phyloP scores from a whole-genome alignment of 2,797 vertebrate species.

The Melanotaenia parkinsoni region DNA sequence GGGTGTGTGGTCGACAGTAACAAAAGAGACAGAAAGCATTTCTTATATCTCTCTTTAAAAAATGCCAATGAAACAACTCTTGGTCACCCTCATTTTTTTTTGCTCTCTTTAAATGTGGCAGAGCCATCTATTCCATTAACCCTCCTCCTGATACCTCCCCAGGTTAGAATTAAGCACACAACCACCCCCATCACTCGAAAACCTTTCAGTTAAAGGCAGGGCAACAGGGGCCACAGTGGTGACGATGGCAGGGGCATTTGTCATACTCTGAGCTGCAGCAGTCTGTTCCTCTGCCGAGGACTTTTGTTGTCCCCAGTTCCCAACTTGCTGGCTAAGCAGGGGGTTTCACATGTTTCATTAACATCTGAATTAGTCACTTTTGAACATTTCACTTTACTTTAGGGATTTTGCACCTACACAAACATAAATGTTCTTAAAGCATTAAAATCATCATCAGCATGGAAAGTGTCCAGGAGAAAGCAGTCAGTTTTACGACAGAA shows the following conservation, averaged over 20 bases:
- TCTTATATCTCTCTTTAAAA: slow-evolving; percentile 74
- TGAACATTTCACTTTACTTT: slow-evolving; percentile 55
- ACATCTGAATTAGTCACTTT: slow-evolving; percentile 84
- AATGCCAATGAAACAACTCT: slow-evolving; percentile 77
- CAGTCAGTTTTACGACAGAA: slow-evolving; percentile 31
- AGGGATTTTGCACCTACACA: not conserved
- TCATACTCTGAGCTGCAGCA: slow-evolving; percentile 82
- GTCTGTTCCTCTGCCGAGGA: slow-evolving; percentile 82
- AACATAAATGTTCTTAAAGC: not conserved
- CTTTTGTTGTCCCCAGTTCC: slow-evolving; percentile 84
- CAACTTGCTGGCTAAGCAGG: slow-evolving; percentile 89
- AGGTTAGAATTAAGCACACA: slow-evolving; percentile 57
- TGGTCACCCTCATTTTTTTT: slow-evolving; percentile 64
- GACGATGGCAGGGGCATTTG: slow-evolving; percentile 83
- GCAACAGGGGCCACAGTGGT: slow-evolving; percentile 65
- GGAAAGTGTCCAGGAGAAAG: slow-evolving; percentile 20
- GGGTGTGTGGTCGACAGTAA: slow-evolving; percentile 37
- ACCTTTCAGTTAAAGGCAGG: slow-evolving; percentile 54
- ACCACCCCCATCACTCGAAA: slow-evolving; percentile 18
- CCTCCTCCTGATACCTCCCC: slow-evolving; percentile 63
- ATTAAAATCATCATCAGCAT: slow-evolving; percentile 21
- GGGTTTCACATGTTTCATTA: slow-evolving; percentile 86
- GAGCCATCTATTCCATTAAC: slow-evolving; percentile 81
- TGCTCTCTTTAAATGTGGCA: slow-evolving; percentile 69
- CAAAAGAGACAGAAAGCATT: slow-evolving; percentile 41